Evolutionary conservation across 2,113 vertebrate species (phyloP), one percentile per base, ranked within the genome.

Genomic region (Benitochromis conjunctus): DNA sequence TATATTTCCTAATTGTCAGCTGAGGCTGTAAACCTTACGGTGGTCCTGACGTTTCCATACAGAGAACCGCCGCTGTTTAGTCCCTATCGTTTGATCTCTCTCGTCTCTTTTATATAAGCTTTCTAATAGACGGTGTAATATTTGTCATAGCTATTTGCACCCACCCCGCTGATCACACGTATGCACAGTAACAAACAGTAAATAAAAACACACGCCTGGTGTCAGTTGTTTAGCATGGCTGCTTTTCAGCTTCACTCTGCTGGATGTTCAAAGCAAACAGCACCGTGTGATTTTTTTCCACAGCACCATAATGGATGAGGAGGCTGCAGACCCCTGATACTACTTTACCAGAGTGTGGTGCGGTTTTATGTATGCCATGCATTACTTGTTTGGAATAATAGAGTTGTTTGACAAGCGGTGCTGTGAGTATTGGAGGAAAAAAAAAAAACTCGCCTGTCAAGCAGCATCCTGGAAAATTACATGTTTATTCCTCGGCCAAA

Each of bases 171-270:
- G 56, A 79, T 82, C 56, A 80, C 24, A 82, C 74, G 53, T 71
- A 43, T 38, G 24, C 80, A 51, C 36, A 10, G 46, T 57, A 64
- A 84, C 80, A 58, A 76, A 85, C 82, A 78, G 86, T 85, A 92
- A 91, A 92, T 92, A 93, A 93, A 94, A 93, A 92, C 84, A 92
- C 91, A 92, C 82, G 88, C 60, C 84, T 41, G 43, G 41, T 91
- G 87, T 93, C 87, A 87, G 76, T 79, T 79, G 48, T 88, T 87
- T 51, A 69, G 71, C 80, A 46, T 64, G 4, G 69, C 78, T 86
- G 38, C 60, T 64, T 86, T 89, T 84, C 81, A 56, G 51, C 85
- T 77, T 81, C 88, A 60, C 91, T 91, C 91, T 69, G 88, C 84
- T 92, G 85, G 55, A 90, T 93, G 91, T 92, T 86, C 86, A 88